Evolutionary conservation across 2,888 invertebrate genomes (phyloP).

Genomic region (Byasa hedistus): DNA sequence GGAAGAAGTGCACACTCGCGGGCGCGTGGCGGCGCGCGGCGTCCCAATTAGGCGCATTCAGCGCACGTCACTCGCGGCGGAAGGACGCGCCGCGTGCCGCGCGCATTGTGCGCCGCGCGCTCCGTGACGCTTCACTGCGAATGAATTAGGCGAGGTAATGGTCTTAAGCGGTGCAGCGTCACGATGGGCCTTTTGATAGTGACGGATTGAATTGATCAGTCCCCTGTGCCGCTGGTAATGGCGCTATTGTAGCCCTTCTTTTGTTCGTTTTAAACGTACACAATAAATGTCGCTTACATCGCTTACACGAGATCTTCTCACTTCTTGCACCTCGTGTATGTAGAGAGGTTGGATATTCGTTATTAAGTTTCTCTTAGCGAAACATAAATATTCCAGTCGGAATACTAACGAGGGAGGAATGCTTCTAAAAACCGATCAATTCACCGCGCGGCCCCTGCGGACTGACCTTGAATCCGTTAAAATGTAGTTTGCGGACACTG

Average conservation of each 20-base stretch:
- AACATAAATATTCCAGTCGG: no score
- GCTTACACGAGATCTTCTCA: no score
- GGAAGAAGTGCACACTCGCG: conserved; percentile 44
- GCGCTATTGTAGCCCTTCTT: no score
- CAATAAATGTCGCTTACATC: no score
- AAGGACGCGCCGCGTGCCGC: conserved; percentile 47
- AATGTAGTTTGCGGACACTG: background rate
- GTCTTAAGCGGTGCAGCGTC: conserved; percentile 46
- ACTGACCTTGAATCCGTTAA: no score
- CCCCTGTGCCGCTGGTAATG: background rate
- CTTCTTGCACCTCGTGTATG: no score
- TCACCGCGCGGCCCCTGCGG: no score
- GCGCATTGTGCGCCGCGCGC: conserved; percentile 43
- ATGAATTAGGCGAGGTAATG: conserved; percentile 67
- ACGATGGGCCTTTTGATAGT: conserved; percentile 13
- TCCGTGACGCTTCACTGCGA: conserved; percentile 55
- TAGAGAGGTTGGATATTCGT: no score
- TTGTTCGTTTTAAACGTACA: no score
- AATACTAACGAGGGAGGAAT: no score
- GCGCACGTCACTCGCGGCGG: conserved; percentile 44
- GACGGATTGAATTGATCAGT: conserved; percentile 7
- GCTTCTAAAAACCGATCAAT: no score
- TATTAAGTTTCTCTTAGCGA: no score
- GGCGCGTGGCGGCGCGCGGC: conserved; percentile 56
- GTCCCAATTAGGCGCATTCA: conserved; percentile 72